These are phyloP conservation scores for Catostylus mosaicus DNA, from an alignment of 30 jellyfish, hydroid and myxozoan genomes.

Conservation along the genomic window DNA sequence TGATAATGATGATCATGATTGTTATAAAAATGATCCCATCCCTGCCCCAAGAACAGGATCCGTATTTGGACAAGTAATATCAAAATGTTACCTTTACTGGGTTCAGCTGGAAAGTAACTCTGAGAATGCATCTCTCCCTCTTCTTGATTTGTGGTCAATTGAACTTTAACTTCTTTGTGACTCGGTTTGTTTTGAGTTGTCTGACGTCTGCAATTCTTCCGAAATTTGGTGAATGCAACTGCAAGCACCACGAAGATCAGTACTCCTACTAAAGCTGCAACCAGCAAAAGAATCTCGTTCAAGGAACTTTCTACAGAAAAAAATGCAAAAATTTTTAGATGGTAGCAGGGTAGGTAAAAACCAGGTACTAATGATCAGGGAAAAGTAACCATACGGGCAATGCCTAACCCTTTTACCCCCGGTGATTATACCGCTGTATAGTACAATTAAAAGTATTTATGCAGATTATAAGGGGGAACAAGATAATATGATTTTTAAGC, in stretches of 20 bases:
- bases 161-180: not conserved
- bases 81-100: not conserved
- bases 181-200: not conserved
- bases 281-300: not conserved
- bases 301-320: not conserved
- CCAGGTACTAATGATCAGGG: not conserved
- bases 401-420: not conserved
- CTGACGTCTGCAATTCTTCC: not conserved
- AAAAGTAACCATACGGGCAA: not conserved
- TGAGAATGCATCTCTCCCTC: too few relatives aligned
- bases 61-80: not conserved
- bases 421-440: not conserved
- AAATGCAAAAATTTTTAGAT: not conserved
- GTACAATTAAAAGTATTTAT: not conserved
- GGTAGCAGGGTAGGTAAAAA: not conserved
- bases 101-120: not conserved
- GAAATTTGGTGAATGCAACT: not conserved
- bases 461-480: not conserved
- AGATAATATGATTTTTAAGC: too few relatives aligned
- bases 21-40: not conserved
- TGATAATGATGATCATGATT: not conserved
- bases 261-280: not conserved
- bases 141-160: not conserved
- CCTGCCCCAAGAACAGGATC: not conserved
- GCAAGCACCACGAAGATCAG: not conserved